Evolutionary conservation across 2,888 invertebrate genomes (phyloP), one percentile per base, ranked within the genome.

Genomic region (Drosophila flavopinicola): DNA sequence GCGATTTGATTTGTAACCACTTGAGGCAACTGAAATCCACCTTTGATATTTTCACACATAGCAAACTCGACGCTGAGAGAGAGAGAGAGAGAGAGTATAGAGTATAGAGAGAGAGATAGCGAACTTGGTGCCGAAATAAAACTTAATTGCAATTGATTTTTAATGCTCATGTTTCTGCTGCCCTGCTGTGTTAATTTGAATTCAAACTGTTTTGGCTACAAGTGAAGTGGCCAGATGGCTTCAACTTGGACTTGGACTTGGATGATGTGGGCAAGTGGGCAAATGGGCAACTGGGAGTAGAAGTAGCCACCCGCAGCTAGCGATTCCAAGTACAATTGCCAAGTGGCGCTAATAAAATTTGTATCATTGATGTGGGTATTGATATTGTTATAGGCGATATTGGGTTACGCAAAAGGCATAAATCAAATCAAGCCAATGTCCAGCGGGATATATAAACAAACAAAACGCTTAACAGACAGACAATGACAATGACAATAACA

Each of bases 121-220:
- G n/a, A 51, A 51, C 47, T 52, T 44, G 66, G 33, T 63, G 66
- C 64, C 64, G 45, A 83, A 63, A 82, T 68, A 75, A 75, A 71
- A 82, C 63, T 79, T 82, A 82, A 88, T 84, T 87, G 70, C 88
- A 87, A 85, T 84, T 88, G 84, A 82, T 75, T 85, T 87, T 87
- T 65, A 82, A 85, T 87, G 72, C 82, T 64, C 44, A 75, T 60
- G 64, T 56, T n/a, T 30, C 61, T 63, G 66, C 84, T 66, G 76
- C 80, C 80, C 51, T n/a, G 88, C 84, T 84, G 84, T 53, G 82
- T 87, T 84, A 88, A 84, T 84, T 88, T 54, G 88, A 84, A 87
- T 80, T 85, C 85, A 88, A 88, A 88, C 84, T 88, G 84, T 87
- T 84, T 75, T n/a, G 3, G 5, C 59, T 66, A 59, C 56, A 79